phyloP scores from a whole-genome alignment of 2,888 invertebrate genomes.

The Chirona hameri region DNA sequence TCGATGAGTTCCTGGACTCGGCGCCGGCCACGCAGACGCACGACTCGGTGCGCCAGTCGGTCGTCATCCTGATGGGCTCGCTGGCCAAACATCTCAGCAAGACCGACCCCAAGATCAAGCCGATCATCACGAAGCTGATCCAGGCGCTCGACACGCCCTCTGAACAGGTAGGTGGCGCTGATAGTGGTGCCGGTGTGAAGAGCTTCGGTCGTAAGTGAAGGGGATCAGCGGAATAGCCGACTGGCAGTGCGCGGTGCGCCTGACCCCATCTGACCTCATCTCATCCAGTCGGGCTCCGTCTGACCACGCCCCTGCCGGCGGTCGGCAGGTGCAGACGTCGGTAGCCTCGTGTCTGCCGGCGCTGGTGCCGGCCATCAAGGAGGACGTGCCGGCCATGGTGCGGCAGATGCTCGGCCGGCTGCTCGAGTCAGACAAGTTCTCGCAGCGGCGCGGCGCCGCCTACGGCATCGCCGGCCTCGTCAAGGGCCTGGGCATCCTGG shows the following conservation, averaged over 20 bases:
- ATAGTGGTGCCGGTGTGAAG: too few species aligned
- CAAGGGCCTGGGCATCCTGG: conserved; percentile 93
- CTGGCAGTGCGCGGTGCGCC: too few species aligned
- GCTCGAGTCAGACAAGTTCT: conserved; percentile 87
- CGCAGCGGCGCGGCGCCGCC: conserved; percentile 90
- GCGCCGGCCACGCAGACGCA: conserved; percentile 85
- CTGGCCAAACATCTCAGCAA: conserved; percentile 93
- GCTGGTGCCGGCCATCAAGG: conserved; percentile 85
- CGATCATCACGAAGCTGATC: conserved; percentile 87
- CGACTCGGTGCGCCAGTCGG: conserved; percentile 91
- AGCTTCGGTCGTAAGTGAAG: too few species aligned
- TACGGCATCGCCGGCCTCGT: conserved; percentile 93
- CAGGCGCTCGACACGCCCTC: conserved; percentile 93
- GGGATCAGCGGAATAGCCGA: too few species aligned
- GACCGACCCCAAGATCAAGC: conserved; percentile 81
- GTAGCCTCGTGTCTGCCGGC: conserved; percentile 94
- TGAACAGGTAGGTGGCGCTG: conserved; percentile 59
- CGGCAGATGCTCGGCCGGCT: conserved; percentile 80
- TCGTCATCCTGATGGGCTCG: conserved; percentile 95
- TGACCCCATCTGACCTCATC: too few species aligned
- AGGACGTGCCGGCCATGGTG: conserved; percentile 82
- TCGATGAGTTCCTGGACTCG: conserved; percentile 88
- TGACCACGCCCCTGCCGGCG: too few species aligned
- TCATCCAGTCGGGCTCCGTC: too few species aligned
- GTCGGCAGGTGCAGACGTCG: conserved; percentile 90